Base-by-base conservation (phyloP, 2,113 vertebrate genomes). In the Tapirus terrestris region DNA sequence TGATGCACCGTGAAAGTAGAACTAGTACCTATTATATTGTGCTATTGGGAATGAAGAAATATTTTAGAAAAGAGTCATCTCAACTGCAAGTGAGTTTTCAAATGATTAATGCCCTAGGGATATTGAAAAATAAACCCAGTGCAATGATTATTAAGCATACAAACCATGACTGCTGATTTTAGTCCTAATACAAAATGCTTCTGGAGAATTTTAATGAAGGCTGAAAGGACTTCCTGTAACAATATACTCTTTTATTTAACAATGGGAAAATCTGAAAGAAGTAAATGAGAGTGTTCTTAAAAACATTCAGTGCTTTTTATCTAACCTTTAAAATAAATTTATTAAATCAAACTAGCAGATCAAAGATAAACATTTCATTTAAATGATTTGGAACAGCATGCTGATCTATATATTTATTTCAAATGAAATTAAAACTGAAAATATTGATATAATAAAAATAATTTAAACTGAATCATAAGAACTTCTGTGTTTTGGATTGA, bases 21-120 rank as follows among this genome's bases (percentile, higher is more conserved):
- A 33, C 8, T 56, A 8, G 20, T n/a, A 72, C n/a, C 80, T 94
- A 80, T 89, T 90, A 87, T 70, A 60, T 61, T 67, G 29, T 65
- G 80, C 80, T 81, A 60, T 18, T 96, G 82, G 75, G 93, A 92
- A 67, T 77, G 25, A 93, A 92, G 43, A 92, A 89, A 84, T 70
- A 91, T 94, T 96, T 94, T 91, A 82, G 48, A 93, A 94, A 96
- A 72, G 60, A 56, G 76, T 96, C 81, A 85, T 92, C 60, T 96
- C 33, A 91, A 94, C 63, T 72, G n/a, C 31, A 73, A 85, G 48
- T 92, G 80, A 95, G n/a, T 88, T 94, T 97, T 95, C 39, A 84
- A 94, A 96, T 91, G 85, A 94, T 92, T 83, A 93, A 91, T 61
- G 82, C 82, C 77, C 45, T 27, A 53, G n/a, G 72, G 80, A 82